Evolutionary conservation across 2,888 invertebrate species (phyloP).

Genomic region (Ceramica pisi): DNA sequence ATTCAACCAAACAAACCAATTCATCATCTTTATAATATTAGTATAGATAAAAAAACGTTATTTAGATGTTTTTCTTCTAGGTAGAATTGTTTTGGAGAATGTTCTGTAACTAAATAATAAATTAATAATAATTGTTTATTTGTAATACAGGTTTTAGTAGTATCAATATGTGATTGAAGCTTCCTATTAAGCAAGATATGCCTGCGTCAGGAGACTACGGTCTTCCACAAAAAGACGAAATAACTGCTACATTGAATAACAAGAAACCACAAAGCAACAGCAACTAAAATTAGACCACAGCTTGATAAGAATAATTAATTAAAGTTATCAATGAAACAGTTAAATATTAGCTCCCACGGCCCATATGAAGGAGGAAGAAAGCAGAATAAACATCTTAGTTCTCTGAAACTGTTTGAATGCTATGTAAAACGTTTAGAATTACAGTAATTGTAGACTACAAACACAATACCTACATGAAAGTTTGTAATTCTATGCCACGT

Average conservation of each 20-base stretch:
- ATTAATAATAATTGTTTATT: no score
- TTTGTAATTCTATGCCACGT: constrained; percentile 21
- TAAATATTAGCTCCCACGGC: constrained; percentile 38
- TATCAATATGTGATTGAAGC: no score
- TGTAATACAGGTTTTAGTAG: no score
- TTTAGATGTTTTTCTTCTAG: no score
- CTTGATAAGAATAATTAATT: constrained; percentile 45
- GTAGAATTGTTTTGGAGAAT: no score
- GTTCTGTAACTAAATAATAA: no score
- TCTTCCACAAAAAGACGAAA: no score
- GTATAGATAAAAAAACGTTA: no score
- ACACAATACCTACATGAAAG: constrained; percentile 21
- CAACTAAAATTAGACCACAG: constrained; percentile 22
- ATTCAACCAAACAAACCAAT: no score
- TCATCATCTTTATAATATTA: no score
- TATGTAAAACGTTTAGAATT: constrained; percentile 31
- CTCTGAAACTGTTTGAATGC: constrained; percentile 37
- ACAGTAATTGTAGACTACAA: constrained; percentile 34
- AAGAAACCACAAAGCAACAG: constrained; percentile 29
- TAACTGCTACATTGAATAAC: constrained; percentile 5
- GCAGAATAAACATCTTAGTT: constrained; percentile 19
- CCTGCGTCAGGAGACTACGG: no score
- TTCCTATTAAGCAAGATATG: no score
- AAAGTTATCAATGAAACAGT: constrained; percentile 45
- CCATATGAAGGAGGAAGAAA: constrained; percentile 32